phyloP scores from a whole-genome alignment of 2,888 invertebrate genomes.

The Apodemia hepburni region DNA sequence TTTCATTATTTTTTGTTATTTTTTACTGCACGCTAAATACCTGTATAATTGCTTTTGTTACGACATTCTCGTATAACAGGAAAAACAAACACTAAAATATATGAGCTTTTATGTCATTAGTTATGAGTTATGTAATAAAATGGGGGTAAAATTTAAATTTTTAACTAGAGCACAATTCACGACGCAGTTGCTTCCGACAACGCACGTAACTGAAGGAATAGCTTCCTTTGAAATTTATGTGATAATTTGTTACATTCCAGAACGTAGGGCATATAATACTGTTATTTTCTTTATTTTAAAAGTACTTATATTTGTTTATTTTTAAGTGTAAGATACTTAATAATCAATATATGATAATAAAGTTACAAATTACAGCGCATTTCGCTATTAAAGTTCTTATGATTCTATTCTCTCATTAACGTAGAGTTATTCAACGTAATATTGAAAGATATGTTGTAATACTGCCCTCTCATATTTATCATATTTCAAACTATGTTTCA shows the following conservation, averaged over 20 bases:
- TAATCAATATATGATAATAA: no score
- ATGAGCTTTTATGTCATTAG: constrained; percentile 16
- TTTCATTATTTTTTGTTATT: not conserved
- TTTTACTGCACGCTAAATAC: not conserved
- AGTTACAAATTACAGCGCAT: no score
- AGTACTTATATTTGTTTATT: not conserved
- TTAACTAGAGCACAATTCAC: constrained; percentile 56
- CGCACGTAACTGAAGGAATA: constrained; percentile 53
- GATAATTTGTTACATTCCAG: constrained; percentile 33
- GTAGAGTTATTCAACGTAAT: no score
- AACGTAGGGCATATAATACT: not conserved
- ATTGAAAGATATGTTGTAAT: no score
- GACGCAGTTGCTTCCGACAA: constrained; percentile 62
- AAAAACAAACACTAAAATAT: constrained; percentile 8
- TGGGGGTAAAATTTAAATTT: constrained; percentile 48
- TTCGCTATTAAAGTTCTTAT: no score
- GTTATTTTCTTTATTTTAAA: not conserved
- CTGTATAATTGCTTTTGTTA: not conserved
- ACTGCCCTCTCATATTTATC: no score
- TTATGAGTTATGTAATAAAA: constrained; percentile 38
- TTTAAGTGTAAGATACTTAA: no score
- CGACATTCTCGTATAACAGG: not conserved
- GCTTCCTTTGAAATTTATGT: constrained; percentile 39
- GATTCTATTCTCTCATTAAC: no score
- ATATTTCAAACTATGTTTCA: no score